A percentile compares a stretch with the other conserved stretches of the same genome.
Conservation (phyloP, 2,888 invertebrate species). For the Oxystoma pomonae region DNA sequence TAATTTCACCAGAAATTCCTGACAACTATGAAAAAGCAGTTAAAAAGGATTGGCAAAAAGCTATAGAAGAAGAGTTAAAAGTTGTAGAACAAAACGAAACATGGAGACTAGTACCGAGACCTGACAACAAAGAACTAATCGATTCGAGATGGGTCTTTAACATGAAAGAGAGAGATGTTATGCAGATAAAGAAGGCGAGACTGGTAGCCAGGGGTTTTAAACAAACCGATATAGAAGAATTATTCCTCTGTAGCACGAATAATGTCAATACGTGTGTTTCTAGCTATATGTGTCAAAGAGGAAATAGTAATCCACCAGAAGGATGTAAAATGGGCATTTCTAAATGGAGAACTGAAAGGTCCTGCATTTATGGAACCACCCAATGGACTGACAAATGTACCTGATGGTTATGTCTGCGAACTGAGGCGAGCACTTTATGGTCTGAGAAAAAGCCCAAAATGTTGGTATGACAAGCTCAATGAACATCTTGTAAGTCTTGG, state of each 20-base stretch:
- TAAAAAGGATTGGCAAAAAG: conserved; percentile 3
- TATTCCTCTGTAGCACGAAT: conserved; percentile 11
- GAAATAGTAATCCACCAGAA: conserved; percentile 2
- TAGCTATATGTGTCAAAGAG: conserved; percentile 9
- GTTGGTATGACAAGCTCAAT: conserved; percentile 12
- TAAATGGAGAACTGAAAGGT: conserved; percentile 9
- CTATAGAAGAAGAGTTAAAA: conserved; percentile 15
- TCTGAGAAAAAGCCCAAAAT: conserved; percentile 11
- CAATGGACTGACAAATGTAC: conserved; percentile 6
- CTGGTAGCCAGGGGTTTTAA: conserved; percentile 13
- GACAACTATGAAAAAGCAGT: conserved; percentile 15
- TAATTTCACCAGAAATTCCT: conserved; percentile 5
- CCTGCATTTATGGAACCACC: conserved; percentile 14
- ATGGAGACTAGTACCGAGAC: conserved; percentile 11
- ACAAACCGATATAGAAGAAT: neutral
- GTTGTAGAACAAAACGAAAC: conserved; percentile 13
- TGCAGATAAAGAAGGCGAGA: conserved; percentile 10
- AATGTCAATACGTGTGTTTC: conserved; percentile 6
- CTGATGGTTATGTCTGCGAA: conserved; percentile 8
- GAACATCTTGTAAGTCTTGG: conserved; percentile 3
- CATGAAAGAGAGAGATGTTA: conserved; percentile 9
- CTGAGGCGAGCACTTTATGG: conserved; percentile 13
- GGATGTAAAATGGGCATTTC: conserved; percentile 14
- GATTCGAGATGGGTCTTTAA: conserved; percentile 16
- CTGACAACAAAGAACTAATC: conserved; percentile 7